Base-by-base conservation (phyloP, 2,888 invertebrate species). In the Diaperis boleti region DNA sequence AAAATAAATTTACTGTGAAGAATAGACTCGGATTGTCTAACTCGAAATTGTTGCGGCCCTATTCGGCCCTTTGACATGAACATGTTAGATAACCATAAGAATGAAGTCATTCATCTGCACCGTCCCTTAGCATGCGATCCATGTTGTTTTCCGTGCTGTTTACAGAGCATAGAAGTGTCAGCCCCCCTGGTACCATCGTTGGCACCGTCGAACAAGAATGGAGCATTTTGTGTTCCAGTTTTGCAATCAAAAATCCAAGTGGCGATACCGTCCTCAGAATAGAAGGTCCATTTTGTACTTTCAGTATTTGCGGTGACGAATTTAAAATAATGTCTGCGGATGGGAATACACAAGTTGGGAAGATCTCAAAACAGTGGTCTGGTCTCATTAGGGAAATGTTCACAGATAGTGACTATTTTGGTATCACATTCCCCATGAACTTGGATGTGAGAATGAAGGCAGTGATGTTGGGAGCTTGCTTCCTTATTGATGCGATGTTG, bases 311-410 rank as follows among this genome's bases (percentile, higher is more conserved):
- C 79, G 94, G 92, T 8, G 91, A 92, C 77, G 90, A 92, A 76
- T 96, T 95, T 76, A 84, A 92, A 82, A 92, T 93, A 69, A 84
- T 90, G 75, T 89, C 94, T 0, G 83, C 86, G 42, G 94, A 95
- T 77, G 92, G 91, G 2, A 85, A 86, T 59, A 87, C 86, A 0
- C 87, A 90, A 81, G 90, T 96, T 59, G 96, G 96, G 1, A 89
- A 88, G 78, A 95, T 97, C 71, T 91, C 92, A 0, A 96, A 96
- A 79, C 91, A 94, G 77, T 96, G 95, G 95, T 88, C 92, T 0
- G 95, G 95, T 0, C 74, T 95, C 41, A 84, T 88, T 0, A 87
- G 92, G 59, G 95, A 95, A 83, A 82, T 87, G 62, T 94, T 95
- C 78, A 94, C 95, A 0, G 94, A 94, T 82, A 85, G 93, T 0